A percentile compares a stretch with the other conserved stretches of the same genome.
Evolutionary conservation across 2,888 invertebrate genomes (phyloP).

Genomic region (Noctua comes): DNA sequence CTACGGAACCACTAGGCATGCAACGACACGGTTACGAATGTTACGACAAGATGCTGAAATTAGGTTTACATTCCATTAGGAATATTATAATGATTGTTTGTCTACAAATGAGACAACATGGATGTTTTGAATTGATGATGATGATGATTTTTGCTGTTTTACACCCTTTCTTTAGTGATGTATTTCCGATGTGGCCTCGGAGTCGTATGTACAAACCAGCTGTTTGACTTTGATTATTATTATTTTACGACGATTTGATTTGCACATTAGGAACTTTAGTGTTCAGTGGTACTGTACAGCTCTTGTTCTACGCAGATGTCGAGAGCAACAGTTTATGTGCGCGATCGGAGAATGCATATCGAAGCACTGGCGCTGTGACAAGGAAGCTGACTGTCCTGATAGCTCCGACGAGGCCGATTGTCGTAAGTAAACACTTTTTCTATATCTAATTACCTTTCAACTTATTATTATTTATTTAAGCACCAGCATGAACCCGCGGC

Average conservation of each 20-base stretch:
- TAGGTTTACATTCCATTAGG: not conserved
- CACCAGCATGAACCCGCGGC: not conserved
- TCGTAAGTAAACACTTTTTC: slow-evolving; percentile 83
- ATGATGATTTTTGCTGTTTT: not conserved
- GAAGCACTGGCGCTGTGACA: slow-evolving; percentile 93
- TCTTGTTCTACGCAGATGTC: slow-evolving; percentile 88
- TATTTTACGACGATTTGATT: not conserved
- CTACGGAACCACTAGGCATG: not conserved
- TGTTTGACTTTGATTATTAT: not conserved
- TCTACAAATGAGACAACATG: not conserved
- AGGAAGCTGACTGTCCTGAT: slow-evolving; percentile 94
- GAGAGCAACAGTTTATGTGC: slow-evolving; percentile 93
- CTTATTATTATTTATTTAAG: not conserved
- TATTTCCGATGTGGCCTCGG: not conserved
- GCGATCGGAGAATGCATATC: slow-evolving; percentile 94
- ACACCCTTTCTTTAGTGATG: not conserved
- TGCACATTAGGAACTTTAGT: not conserved
- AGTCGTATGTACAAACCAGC: not conserved
- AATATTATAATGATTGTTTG: not conserved
- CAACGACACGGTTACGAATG: not conserved
- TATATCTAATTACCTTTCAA: too few relatives aligned
- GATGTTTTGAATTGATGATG: not conserved
- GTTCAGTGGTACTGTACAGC: slow-evolving; percentile 15
- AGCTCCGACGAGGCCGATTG: slow-evolving; percentile 94
- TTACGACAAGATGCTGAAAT: slow-evolving; percentile 2